Evolutionary conservation across 1,140 invertebrate species (phyloP), one percentile per base, ranked within the genome.

Genomic region (Choristoneura fumiferana): DNA sequence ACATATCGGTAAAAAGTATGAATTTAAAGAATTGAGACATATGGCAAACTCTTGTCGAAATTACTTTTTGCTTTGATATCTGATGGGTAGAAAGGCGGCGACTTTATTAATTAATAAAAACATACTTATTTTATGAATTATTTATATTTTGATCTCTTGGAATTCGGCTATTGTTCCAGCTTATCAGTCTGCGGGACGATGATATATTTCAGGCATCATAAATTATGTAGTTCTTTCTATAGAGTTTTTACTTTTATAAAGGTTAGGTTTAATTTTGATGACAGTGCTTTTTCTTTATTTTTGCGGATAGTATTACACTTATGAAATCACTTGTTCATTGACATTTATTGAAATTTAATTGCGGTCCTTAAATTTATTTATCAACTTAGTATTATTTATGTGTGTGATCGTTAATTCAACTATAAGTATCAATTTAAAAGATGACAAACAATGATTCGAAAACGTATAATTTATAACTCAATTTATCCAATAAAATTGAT

Each of bases 91-190:
- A 40, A 36, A 53, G 64, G 38, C 60, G 64, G 58, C 54, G 62
- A 75, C 62, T 73, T 73, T 79, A 76, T 74, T 81, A 81, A 81
- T 83, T 81, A 83, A 76, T 71, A 76, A 79, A 79, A 76, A 78
- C 61, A 69, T 72, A n/a, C n/a, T n/a, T n/a, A 64, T 72, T 65
- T 29, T 70, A 79, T 81, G 71, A 75, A 83, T 81, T 73, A 81
- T 83, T 78, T 76, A 83, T 81, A 65, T 57, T 54, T 22, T 38
- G 55, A 57, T 58, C 52, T 65, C 67, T 60, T n/a, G 34, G 62
- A 62, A 71, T 72, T 39, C 58, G 18, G 37, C 35, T 22, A 57
- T 57, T 57, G 56, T 43, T 45, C 9, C 9, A 57, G 43, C 43
- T 49, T 49, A 49, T 49, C 43, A n/a, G 18, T n/a, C 22, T 22